A percentile compares a stretch with the other conserved stretches of the same genome.
Conservation (phyloP, 2,888 invertebrate species). For the Theodoxus fluviatilis region DNA sequence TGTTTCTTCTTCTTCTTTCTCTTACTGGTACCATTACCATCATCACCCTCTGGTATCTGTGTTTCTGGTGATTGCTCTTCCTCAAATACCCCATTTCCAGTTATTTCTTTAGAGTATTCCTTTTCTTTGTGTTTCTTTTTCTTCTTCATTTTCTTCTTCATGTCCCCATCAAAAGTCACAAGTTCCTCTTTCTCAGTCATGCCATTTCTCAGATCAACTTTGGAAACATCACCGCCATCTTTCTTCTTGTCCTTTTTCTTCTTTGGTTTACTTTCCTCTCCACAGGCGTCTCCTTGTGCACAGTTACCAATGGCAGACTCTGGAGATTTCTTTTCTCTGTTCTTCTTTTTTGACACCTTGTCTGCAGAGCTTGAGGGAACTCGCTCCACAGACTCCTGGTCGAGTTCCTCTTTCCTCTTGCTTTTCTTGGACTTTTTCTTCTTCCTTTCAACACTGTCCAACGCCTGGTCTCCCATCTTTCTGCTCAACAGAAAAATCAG, state of each 20-base stretch:
- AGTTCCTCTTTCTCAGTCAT: not conserved
- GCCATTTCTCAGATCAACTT: not conserved
- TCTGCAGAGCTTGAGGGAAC: not conserved
- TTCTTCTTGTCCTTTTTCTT: conserved; percentile 24
- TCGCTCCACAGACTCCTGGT: not conserved
- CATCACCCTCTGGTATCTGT: not conserved
- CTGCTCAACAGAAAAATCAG: too few relatives aligned
- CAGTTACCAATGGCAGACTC: not conserved
- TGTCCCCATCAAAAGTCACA: not conserved
- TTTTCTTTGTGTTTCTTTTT: conserved; percentile 16
- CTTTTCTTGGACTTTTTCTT: not conserved
- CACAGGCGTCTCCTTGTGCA: too few relatives aligned
- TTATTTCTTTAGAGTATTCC: not conserved
- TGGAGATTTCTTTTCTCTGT: not conserved
- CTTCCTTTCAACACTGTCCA: too few relatives aligned
- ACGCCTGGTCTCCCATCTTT: too few relatives aligned
- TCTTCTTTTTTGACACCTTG: not conserved
- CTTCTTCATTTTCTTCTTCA: conserved; percentile 11
- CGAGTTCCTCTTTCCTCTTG: not conserved
- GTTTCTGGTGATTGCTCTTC: not conserved
- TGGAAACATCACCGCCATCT: conserved; percentile 4
- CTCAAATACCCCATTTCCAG: conserved; percentile 1
- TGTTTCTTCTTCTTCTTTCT: conserved; percentile 13
- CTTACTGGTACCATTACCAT: not conserved
- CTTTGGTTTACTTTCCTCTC: not conserved